Evolutionary conservation across 2,888 invertebrate genomes (phyloP).

Genomic region (Horisme vitalbata): DNA sequence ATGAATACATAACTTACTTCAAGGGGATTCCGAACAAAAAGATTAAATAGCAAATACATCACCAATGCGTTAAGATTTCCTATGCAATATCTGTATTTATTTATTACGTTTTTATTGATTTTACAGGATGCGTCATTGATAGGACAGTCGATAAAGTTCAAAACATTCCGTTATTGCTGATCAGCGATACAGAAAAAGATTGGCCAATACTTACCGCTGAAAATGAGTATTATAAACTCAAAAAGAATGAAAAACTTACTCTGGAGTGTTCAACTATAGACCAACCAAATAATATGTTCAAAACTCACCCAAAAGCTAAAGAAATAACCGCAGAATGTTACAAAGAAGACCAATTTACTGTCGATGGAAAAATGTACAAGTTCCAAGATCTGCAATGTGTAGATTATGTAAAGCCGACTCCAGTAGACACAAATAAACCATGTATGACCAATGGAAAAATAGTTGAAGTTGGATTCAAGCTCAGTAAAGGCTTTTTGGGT

Average conservation of each 20-base stretch:
- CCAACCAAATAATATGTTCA: conserved; percentile 20
- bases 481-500: conserved; percentile 16
- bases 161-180: conserved; percentile 13
- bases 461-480: conserved; percentile 21
- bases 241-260: conserved; percentile 11
- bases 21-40: too few relatives aligned
- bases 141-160: conserved; percentile 3
- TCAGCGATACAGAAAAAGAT: not conserved
- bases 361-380: conserved; percentile 19
- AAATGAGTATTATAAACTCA: not conserved
- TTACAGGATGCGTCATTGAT: conserved; percentile 21
- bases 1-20: too few relatives aligned
- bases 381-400: conserved; percentile 26
- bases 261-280: conserved; percentile 16
- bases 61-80: not conserved
- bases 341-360: conserved; percentile 23
- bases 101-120: not conserved
- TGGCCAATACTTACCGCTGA: too few relatives aligned
- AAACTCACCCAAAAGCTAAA: conserved; percentile 10
- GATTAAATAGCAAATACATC: too few relatives aligned
- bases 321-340: conserved; percentile 24
- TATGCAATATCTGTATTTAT: too few relatives aligned
- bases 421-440: conserved; percentile 4
- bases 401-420: conserved; percentile 8
- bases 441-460: conserved; percentile 13